phyloP scores from a whole-genome alignment of 2,113 vertebrate genomes.

The Campylomormyrus tamandua region DNA sequence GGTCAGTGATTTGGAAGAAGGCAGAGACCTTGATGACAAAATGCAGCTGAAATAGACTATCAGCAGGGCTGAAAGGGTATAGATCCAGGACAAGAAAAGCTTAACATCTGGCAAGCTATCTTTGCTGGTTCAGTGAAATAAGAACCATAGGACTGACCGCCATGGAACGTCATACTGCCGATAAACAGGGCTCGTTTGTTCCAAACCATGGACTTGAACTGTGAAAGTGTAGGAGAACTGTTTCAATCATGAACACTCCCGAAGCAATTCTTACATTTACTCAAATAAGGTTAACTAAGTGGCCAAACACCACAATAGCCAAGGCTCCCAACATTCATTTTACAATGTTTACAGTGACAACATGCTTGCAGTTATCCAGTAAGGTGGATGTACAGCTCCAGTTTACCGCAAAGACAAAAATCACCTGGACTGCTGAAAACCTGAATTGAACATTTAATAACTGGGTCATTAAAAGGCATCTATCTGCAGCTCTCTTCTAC shows the following conservation, averaged over 20 bases:
- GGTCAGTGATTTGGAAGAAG: not conserved
- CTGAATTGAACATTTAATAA: not conserved
- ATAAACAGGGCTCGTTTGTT: not conserved
- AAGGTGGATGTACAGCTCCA: not conserved
- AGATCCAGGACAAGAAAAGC: not conserved
- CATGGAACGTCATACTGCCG: not conserved
- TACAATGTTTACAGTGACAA: not conserved
- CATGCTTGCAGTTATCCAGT: not conserved
- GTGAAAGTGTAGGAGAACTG: not conserved
- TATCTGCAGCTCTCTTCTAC: not conserved
- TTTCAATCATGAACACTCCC: not conserved
- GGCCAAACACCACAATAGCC: not conserved
- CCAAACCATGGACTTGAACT: not conserved
- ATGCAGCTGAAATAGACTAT: not conserved
- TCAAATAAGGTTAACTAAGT: not conserved
- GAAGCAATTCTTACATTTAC: not conserved
- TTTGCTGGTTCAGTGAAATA: constrained; percentile 6
- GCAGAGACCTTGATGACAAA: not conserved
- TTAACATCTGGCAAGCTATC: not conserved
- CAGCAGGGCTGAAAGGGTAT: not conserved
- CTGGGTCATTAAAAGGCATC: not conserved
- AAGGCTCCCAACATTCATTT: not conserved
- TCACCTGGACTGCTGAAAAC: not conserved
- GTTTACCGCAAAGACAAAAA: not conserved
- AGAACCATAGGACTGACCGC: not conserved